These are phyloP conservation scores for Zeuzera pyrina DNA, from an alignment of 2,888 invertebrate species.

Conservation along the genomic window DNA sequence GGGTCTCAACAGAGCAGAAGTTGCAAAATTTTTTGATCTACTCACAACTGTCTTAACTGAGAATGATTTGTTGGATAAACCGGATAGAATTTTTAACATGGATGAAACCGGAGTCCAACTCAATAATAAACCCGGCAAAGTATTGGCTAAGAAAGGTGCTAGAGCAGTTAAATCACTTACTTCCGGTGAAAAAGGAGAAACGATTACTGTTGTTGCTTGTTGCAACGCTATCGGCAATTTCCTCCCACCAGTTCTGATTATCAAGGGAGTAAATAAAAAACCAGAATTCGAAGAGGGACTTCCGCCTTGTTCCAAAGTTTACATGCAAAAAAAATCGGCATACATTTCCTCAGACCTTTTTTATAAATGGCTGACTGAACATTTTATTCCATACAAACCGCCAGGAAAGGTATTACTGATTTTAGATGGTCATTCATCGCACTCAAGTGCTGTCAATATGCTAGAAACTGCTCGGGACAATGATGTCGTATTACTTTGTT, in stretches of 20 bases:
- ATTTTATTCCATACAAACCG: conserved; percentile 19
- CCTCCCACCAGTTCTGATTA: conserved; percentile 20
- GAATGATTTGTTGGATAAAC: conserved; percentile 22
- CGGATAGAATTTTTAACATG: conserved; percentile 30
- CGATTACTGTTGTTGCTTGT: conserved; percentile 21
- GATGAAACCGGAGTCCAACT: too few species aligned
- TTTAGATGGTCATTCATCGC: conserved; percentile 25
- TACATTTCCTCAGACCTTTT: conserved; percentile 19
- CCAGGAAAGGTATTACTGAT: conserved; percentile 21
- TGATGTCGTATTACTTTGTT: conserved; percentile 18
- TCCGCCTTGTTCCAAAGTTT: conserved; percentile 15
- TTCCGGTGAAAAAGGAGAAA: conserved; percentile 27
- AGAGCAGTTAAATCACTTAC: conserved; percentile 27
- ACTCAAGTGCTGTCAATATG: too few species aligned
- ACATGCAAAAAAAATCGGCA: conserved; percentile 20
- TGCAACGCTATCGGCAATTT: conserved; percentile 25
- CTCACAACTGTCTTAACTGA: conserved; percentile 15
- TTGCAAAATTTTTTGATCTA: conserved; percentile 18
- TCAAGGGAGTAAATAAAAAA: conserved; percentile 20
- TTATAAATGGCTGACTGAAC: conserved; percentile 18
- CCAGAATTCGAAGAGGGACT: conserved; percentile 19
- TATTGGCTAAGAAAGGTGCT: conserved; percentile 30
- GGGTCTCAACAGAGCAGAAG: conserved; percentile 19
- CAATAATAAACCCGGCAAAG: too few species aligned
- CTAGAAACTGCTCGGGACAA: too few species aligned